A percentile compares a stretch with the other conserved stretches of the same genome.
These are phyloP conservation scores for Mythimna ferrago DNA, from an alignment of 2,888 invertebrate species.

Conservation along the genomic window DNA sequence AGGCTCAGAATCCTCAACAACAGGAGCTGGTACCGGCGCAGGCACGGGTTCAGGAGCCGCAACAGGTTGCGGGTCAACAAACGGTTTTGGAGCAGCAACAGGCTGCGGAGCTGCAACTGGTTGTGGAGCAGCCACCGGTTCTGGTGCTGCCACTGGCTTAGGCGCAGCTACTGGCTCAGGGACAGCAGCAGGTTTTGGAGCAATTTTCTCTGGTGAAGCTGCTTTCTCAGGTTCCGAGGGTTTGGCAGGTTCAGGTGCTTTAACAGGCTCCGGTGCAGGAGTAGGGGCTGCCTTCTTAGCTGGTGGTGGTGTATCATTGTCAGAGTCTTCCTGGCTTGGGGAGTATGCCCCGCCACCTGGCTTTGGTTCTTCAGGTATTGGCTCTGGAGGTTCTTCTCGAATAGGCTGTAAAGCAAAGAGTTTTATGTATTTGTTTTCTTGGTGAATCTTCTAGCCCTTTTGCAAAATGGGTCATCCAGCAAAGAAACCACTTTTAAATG, in stretches of 20 bases:
- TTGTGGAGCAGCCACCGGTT: slow-evolving; percentile 17
- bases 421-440: neutral
- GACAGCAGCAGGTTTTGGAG: neutral
- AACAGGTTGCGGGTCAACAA: slow-evolving; percentile 11
- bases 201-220: slow-evolving; percentile 1
- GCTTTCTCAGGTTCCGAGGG: neutral
- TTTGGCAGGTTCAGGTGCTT: neutral
- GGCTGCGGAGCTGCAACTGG: slow-evolving; percentile 5
- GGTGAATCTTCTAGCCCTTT: too few species aligned
- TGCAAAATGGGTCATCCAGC: too few species aligned
- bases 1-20: neutral
- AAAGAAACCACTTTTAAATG: too few species aligned
- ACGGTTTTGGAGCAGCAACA: slow-evolving; percentile 8
- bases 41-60: slow-evolving; percentile 28
- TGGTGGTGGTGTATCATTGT: slow-evolving; percentile 51
- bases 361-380: slow-evolving; percentile 75
- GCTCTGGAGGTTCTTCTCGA: slow-evolving; percentile 78
- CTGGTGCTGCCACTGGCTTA: slow-evolving; percentile 16
- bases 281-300: slow-evolving; percentile 16
- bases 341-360: slow-evolving; percentile 68
- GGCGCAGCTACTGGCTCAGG: slow-evolving; percentile 31
- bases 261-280: slow-evolving; percentile 9
- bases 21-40: slow-evolving; percentile 19
- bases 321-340: slow-evolving; percentile 69
- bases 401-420: slow-evolving; percentile 56